These are phyloP conservation scores for Nothocercus nigrocapillus DNA, from an alignment of 2,113 vertebrate species.

Conservation along the genomic window DNA sequence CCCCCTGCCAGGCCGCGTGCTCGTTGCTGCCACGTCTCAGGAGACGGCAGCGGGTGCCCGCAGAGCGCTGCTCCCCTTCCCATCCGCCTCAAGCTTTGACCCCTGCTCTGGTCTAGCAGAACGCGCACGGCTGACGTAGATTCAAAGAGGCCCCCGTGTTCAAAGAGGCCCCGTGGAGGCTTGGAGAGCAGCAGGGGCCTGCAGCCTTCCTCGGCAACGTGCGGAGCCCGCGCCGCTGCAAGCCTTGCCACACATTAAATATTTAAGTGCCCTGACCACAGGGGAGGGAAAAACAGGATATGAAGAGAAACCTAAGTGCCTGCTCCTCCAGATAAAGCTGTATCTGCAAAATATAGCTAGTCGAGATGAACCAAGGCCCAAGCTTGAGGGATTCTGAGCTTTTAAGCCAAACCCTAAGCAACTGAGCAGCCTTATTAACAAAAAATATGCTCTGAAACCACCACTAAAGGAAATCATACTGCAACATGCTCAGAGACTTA, in stretches of 20 bases:
- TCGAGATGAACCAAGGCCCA: not conserved
- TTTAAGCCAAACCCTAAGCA: not conserved
- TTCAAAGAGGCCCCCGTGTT: not conserved
- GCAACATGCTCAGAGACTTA: not conserved
- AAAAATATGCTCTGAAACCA: not conserved
- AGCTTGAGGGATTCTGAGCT: not conserved
- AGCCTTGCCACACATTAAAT: not conserved
- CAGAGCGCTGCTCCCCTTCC: not conserved
- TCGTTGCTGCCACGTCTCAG: too few relatives aligned
- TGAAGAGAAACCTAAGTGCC: not conserved
- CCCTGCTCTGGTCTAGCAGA: not conserved
- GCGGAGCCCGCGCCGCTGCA: not conserved
- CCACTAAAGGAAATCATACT: not conserved
- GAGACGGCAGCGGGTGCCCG: not conserved
- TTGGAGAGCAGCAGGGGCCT: not conserved
- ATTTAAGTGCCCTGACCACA: not conserved
- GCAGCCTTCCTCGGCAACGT: not conserved
- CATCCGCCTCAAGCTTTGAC: not conserved
- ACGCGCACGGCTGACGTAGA: not conserved
- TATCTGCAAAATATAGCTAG: not conserved
- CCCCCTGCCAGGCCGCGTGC: too few relatives aligned
- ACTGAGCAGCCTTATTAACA: not conserved
- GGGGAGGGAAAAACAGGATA: not conserved
- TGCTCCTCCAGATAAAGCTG: not conserved
- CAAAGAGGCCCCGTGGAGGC: not conserved